phyloP scores from a whole-genome alignment of 2,113 vertebrate genomes.

The Sminthopsis crassicaudata region DNA sequence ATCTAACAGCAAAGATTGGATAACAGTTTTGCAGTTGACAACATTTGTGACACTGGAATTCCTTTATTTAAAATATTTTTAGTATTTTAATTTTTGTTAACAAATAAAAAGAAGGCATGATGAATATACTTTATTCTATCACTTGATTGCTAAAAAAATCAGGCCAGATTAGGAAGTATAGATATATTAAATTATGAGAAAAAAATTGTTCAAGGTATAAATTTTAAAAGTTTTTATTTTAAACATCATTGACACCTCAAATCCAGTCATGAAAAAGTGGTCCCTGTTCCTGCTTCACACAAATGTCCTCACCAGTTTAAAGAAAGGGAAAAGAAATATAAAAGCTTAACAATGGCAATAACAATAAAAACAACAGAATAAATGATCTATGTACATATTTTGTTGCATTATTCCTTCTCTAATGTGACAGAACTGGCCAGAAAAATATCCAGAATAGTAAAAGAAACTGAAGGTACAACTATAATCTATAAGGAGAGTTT shows the following conservation, averaged over 20 bases:
- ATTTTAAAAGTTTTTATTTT: neutral
- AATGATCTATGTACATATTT: neutral
- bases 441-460: neutral
- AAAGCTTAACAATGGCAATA: neutral
- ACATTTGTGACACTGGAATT: neutral
- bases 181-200: too few relatives aligned
- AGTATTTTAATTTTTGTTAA: neutral
- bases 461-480: neutral
- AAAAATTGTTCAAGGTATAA: neutral
- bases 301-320: neutral
- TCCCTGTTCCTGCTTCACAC: neutral
- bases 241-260: neutral
- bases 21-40: too few relatives aligned
- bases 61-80: neutral
- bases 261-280: neutral
- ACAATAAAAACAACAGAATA: neutral
- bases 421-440: neutral
- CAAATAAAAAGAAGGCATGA: neutral
- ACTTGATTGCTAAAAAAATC: neutral
- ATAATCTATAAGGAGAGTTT: conserved; percentile 1
- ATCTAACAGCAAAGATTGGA: too few relatives aligned
- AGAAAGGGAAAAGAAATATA: neutral
- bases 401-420: neutral
- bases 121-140: neutral
- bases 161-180: neutral